Evolutionary conservation across 2,888 invertebrate species (phyloP).

Genomic region (Sesia bembeciformis): DNA sequence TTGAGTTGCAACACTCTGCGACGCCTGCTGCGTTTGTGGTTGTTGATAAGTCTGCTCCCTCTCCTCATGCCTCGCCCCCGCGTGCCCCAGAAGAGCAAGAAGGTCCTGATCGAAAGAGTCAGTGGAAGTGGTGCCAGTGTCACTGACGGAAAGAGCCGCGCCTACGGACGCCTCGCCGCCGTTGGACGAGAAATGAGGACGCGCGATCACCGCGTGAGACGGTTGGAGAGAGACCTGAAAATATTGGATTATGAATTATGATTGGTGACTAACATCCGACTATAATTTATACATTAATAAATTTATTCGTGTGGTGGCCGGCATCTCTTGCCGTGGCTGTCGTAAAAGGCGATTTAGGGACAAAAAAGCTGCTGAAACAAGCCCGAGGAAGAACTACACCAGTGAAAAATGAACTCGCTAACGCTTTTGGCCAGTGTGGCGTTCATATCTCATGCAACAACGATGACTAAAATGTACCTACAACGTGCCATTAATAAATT

Average conservation of each 20-base stretch:
- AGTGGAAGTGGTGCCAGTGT: conserved; percentile 34
- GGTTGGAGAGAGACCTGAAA: conserved; percentile 49
- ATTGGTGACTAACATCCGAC: no score
- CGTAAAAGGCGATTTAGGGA: no score
- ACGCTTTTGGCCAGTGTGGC: no score
- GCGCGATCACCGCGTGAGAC: conserved; percentile 59
- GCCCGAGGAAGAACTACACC: no score
- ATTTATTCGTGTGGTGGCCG: no score
- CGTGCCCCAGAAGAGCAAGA: conserved; percentile 42
- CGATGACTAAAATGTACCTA: no score
- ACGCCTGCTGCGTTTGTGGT: conserved; percentile 32
- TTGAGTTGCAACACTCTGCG: conserved; percentile 37
- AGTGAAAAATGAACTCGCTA: no score
- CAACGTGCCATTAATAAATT: no score
- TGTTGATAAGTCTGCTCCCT: conserved; percentile 1
- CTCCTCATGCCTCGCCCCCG: conserved; percentile 32
- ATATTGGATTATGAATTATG: not conserved
- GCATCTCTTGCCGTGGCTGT: no score
- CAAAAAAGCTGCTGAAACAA: no score
- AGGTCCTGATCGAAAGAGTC: conserved; percentile 47
- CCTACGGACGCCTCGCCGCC: conserved; percentile 66
- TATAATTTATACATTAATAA: no score
- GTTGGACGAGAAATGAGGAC: conserved; percentile 51
- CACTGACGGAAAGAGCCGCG: conserved; percentile 60
- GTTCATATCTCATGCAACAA: no score